A percentile compares a stretch with the other conserved stretches of the same genome.
Evolutionary conservation across 2,797 vertebrate species (phyloP).

Genomic region (Fratercula arctica): DNA sequence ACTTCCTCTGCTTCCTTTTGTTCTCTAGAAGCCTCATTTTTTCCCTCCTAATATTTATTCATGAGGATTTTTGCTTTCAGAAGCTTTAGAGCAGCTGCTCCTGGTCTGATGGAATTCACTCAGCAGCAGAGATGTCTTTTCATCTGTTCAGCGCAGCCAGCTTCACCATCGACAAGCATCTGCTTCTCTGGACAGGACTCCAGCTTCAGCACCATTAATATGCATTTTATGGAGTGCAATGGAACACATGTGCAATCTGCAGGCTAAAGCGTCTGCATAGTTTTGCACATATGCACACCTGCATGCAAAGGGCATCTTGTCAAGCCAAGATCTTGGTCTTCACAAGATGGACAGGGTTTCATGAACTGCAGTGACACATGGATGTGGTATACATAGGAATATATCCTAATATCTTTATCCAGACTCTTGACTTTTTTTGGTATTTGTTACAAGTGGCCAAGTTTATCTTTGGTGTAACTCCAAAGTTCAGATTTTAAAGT

Average conservation of each 20-base stretch:
- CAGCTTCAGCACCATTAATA: conserved; percentile 24
- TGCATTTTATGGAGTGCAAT: background rate
- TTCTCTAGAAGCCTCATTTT: conserved; percentile 61
- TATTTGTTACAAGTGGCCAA: background rate
- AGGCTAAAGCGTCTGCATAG: background rate
- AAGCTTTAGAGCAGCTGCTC: conserved; percentile 73
- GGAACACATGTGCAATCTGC: conserved; percentile 16
- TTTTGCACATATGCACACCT: background rate
- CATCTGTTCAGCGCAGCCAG: conserved; percentile 49
- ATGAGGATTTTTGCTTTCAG: conserved; percentile 70
- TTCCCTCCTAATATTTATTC: conserved; percentile 73
- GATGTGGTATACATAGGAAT: background rate
- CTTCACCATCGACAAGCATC: conserved; percentile 53
- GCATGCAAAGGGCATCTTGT: background rate
- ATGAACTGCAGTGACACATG: background rate
- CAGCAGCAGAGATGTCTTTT: conserved; percentile 63
- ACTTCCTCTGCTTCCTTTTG: conserved; percentile 67
- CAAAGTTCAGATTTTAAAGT: background rate
- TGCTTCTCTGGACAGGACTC: conserved; percentile 45
- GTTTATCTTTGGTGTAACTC: background rate
- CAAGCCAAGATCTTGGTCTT: background rate
- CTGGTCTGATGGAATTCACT: conserved; percentile 70
- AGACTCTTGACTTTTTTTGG: background rate
- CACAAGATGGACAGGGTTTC: background rate
- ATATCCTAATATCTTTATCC: rapidly evolving